Evolutionary conservation across 1,140 invertebrate species (phyloP), one percentile per base, ranked within the genome.

Genomic region (Cataglyphis hispanica): DNA sequence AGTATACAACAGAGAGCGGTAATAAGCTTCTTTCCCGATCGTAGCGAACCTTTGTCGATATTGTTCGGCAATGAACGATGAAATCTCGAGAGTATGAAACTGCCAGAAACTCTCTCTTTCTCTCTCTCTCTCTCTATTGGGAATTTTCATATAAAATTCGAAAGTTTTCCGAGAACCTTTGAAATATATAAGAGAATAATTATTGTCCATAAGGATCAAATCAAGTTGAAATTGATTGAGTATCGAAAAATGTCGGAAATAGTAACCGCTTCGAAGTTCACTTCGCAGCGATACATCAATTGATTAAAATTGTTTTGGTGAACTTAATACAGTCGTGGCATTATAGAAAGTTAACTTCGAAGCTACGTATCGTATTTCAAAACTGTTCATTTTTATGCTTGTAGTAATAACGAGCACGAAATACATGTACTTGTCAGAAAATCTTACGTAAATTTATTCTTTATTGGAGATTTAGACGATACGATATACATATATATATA

Each of bases 131-230:
- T 43, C 46, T 50, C 16, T 50, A 50, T 1, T 4, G 4, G 13
- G 4, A 74, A 85, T 60, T 67, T 87, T 85, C 19, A 1, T 7
- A 75, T 75, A 75, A 75, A 75, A 58, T 60, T 1, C 6, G 11
- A 1, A 58, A 56, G 13, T 58, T 25, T 53, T 16, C 25, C 25
- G 6, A 46, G 50, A 19, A 46, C 19, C 16, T 58, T 81, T 40
- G 86, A 58, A 67, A 75, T 64, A 75, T 37, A 37, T 53, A 64
- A 8, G 37, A 34, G 31, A 74, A 85, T 85, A 67, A 87, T 87
- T 87, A 69, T 60, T 84, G 22, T 40, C 34, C 34, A 19, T 11
- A 40, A 74, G n/a, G 27, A 56, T 27, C 11, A 60, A 43, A 46
- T 56, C 19, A 87, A 85, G 74, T 25, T n/a, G 19, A 22, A 46